Base-by-base conservation (phyloP, 2,113 vertebrate species). In the Passer domesticus region DNA sequence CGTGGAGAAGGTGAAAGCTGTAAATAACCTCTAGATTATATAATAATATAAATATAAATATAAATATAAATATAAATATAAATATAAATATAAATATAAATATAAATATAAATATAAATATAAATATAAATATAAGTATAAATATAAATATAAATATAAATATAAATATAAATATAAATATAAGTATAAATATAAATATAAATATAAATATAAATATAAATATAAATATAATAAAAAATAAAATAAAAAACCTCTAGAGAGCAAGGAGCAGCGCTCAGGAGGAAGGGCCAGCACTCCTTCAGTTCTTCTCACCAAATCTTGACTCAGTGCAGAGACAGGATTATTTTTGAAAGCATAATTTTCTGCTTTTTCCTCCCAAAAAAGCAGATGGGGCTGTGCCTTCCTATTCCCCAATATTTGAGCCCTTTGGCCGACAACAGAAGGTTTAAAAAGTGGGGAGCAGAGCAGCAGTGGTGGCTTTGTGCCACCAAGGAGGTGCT, bases 351-450 rank as follows among this genome's bases (percentile, higher is more conserved):
- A 56, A 13, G 15, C 22, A 3, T 7, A 21, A 69, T 23, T 58
- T 5, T 44, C 43, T 15, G 24, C 0, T 13, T 59, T 55, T 63
- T 28, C 0, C n/a, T 18, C 5, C 5, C 0, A 1, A 18, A 44
- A 27, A 59, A 56, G 13, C 22, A 43, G 64, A 55, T 15, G 28
- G 46, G 33, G 11, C 25, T 50, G 30, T 23, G 55, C 35, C 15
- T 46, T 59, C 39, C 43, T 41, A 6, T 24, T 11, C 33, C 35
- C 47, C 23, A 14, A 2, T 8, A 33, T 35, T 3, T n/a, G 50
- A 82, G 44, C 31, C 31, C 31, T 78, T 55, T 20, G 12, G 23
- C 9, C 53, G 49, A 7, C 0, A 6, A 30, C 15, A 11, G 11
- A 59, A 35, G 8, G 4, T 37, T 62, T 4, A 30, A 16, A n/a